Conservation (phyloP, 2,797 vertebrate species). For the Rhadinocentrus ornatus region DNA sequence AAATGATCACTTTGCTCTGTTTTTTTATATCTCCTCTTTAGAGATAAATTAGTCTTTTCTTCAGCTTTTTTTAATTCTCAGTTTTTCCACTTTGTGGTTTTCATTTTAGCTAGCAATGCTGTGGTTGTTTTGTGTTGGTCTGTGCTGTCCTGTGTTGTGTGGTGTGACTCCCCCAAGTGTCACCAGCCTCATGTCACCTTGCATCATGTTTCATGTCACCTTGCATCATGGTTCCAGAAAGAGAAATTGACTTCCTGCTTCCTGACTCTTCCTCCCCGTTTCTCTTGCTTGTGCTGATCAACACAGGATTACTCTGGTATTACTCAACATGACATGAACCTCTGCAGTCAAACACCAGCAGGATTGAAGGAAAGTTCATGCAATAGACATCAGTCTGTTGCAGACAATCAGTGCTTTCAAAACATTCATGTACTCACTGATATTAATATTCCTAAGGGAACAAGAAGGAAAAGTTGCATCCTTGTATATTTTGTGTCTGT, state of each 20-base stretch:
- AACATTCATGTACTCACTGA: neutral
- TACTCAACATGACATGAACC: slow-evolving; percentile 30
- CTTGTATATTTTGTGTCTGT: slow-evolving; percentile 26
- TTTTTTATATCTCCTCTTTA: slow-evolving; percentile 25
- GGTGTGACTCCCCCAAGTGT: slow-evolving; percentile 20
- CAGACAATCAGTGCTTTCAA: neutral
- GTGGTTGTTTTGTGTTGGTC: slow-evolving; percentile 41
- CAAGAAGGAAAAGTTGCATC: slow-evolving; percentile 4
- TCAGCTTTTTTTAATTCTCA: slow-evolving; percentile 23
- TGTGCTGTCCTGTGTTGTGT: slow-evolving; percentile 12
- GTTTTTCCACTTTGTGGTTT: slow-evolving; percentile 28
- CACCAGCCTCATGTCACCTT: slow-evolving; percentile 31
- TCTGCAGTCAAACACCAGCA: slow-evolving; percentile 5
- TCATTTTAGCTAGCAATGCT: slow-evolving; percentile 49
- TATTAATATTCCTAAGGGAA: slow-evolving; percentile 2
- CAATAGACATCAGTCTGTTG: slow-evolving; percentile 6
- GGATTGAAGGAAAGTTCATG: neutral
- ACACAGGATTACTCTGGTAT: slow-evolving; percentile 28
- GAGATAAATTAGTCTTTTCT: slow-evolving; percentile 53
- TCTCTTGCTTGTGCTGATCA: slow-evolving; percentile 12
- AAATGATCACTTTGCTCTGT: slow-evolving; percentile 35
- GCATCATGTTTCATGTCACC: slow-evolving; percentile 56
- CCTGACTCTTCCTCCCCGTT: slow-evolving; percentile 6
- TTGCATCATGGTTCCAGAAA: slow-evolving; percentile 59
- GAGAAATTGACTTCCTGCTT: slow-evolving; percentile 19